phyloP scores from a whole-genome alignment of 2,888 invertebrate genomes.

The Dynastes tityus region DNA sequence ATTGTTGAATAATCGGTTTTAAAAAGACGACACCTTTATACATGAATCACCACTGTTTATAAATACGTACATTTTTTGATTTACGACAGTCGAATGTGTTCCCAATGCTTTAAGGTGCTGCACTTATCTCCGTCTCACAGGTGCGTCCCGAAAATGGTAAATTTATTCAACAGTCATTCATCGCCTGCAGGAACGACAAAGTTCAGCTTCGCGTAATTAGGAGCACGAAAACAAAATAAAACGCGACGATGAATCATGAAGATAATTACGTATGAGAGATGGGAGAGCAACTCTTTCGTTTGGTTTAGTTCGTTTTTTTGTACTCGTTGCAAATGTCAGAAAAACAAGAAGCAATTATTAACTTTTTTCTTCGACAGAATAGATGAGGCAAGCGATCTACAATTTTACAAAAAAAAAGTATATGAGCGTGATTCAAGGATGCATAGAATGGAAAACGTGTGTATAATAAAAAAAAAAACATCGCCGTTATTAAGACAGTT shows the following conservation, averaged over 20 bases:
- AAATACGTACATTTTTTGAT: conserved; percentile 12
- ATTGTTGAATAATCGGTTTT: background rate
- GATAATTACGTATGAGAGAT: conserved; percentile 3
- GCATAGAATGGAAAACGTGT: too few relatives aligned
- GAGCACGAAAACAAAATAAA: conserved; percentile 4
- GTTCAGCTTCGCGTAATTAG: conserved; percentile 13
- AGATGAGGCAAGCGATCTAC: too few relatives aligned
- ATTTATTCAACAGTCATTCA: conserved; percentile 19
- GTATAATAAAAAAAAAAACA: too few relatives aligned
- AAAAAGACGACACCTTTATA: background rate
- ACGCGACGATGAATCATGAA: conserved; percentile 9
- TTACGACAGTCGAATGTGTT: background rate
- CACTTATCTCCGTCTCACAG: conserved; percentile 6
- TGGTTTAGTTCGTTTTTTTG: background rate
- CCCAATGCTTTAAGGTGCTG: background rate
- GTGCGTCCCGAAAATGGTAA: conserved; percentile 21
- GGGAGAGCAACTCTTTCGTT: background rate
- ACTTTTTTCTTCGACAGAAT: too few relatives aligned
- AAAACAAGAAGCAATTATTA: too few relatives aligned
- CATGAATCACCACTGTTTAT: conserved; percentile 18
- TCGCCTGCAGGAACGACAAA: conserved; percentile 14
- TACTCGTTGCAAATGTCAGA: too few relatives aligned
- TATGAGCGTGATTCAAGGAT: too few relatives aligned
- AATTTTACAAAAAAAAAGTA: too few relatives aligned
- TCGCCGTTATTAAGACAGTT: too few relatives aligned